These are phyloP conservation scores for Solen grandis DNA, from an alignment of 1,140 invertebrate species.

Conservation along the genomic window DNA sequence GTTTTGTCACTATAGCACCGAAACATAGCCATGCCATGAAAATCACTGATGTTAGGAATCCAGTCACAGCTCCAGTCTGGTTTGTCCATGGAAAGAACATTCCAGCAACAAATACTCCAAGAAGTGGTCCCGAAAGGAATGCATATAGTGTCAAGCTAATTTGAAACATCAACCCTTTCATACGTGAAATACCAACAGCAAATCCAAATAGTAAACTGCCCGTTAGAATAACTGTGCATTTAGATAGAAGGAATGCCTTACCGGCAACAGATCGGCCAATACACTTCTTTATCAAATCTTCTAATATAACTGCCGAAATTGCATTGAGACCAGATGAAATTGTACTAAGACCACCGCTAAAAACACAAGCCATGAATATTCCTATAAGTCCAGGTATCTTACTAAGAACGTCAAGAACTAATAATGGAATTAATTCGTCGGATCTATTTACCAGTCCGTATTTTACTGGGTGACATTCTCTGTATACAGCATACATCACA, in stretches of 20 bases:
- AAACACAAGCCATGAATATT: slow-evolving; percentile 86
- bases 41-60: slow-evolving; percentile 85
- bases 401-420: slow-evolving; percentile 90
- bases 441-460: slow-evolving; percentile 82
- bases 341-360: too few relatives aligned
- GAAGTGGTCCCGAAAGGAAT: slow-evolving; percentile 75
- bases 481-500: too few relatives aligned
- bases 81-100: too few relatives aligned
- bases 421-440: slow-evolving; percentile 87
- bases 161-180: slow-evolving; percentile 80
- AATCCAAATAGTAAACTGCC: neutral
- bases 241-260: slow-evolving; percentile 87
- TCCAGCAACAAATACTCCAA: too few relatives aligned
- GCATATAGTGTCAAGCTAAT: slow-evolving; percentile 81
- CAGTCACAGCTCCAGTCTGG: slow-evolving; percentile 87
- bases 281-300: slow-evolving; percentile 89
- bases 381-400: slow-evolving; percentile 88
- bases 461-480: too few relatives aligned
- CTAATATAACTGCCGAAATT: slow-evolving; percentile 92
- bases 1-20: too few relatives aligned
- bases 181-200: neutral
- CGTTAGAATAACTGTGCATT: slow-evolving; percentile 78
- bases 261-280: slow-evolving; percentile 87
- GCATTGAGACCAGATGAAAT: too few relatives aligned
- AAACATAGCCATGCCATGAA: too few relatives aligned